Base-by-base conservation (phyloP, 1,140 invertebrate genomes). In the Drosophila lini region DNA sequence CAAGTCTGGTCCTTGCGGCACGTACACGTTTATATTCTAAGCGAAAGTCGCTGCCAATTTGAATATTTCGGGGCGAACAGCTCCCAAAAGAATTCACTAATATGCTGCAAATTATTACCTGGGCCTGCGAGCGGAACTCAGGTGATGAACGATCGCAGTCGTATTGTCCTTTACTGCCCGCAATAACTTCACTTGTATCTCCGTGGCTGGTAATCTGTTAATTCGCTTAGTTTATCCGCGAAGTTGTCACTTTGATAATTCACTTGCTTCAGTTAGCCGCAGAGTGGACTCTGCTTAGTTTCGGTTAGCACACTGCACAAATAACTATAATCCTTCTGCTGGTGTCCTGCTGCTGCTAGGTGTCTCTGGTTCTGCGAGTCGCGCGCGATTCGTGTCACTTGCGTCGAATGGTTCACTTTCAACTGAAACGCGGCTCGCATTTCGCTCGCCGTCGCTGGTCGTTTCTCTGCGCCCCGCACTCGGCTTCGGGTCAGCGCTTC, bases 401-500 rank as follows among this genome's bases (percentile, higher is more conserved):
- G 75, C 76, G 78, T 85, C 81, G 77, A 80, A 90, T 78, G 80
- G 90, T 91, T 88, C 81, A 91, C 90, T 91, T 91, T 90, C 88
- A 86, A 91, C 91, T 92, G 42, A 90, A 91, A 84, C 78, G 58
- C 36, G 61, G 78, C 80, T 86, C 80, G 80, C 74, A 5, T 32
- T 71, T 73, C 71, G 63, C 63, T 73, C 68, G 60, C 63, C 64
- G 56, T 48, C 56, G 64, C 62, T 62, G 48, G 64, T 74, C 82
- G 78, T 56, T 79, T 60, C 59, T 40, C 50, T 48, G 47, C 55
- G 40, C 53, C 25, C 63, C 44, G 62, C 40, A 38, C 41, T 63
- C 70, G 62, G 57, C 22, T 73, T 79, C 67, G 67, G 53, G 7
- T 60, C 25, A 7, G 5, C n/a, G 31, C 19, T 55, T 85, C 81